Evolutionary conservation across 2,888 invertebrate genomes (phyloP).

Genomic region (Carpatolechia fugitivella): DNA sequence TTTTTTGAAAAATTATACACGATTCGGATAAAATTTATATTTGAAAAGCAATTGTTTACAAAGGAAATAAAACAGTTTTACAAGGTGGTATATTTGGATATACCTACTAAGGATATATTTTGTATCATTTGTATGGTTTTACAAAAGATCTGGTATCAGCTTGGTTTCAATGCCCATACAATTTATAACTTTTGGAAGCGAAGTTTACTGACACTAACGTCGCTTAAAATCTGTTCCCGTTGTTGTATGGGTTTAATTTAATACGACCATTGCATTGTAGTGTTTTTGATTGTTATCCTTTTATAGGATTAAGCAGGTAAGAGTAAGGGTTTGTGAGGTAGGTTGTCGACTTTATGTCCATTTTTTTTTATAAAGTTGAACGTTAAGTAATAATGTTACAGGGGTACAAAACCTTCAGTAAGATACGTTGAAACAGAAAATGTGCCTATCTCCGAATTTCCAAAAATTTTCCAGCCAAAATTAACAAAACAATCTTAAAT

Average conservation of each 20-base stretch:
- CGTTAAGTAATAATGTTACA: too few species aligned
- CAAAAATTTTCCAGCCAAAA: not conserved
- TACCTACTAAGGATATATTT: too few species aligned
- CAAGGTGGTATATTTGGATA: too few species aligned
- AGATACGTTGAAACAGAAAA: too few species aligned
- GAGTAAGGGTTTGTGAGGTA: too few species aligned
- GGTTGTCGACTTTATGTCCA: too few species aligned
- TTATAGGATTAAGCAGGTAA: not conserved
- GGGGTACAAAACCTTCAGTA: too few species aligned
- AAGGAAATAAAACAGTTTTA: conserved; percentile 1
- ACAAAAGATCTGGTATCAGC: not conserved
- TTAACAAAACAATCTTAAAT: too few species aligned
- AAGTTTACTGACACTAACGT: conserved; percentile 38
- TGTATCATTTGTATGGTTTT: not conserved
- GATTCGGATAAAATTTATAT: not conserved
- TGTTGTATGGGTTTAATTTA: conserved; percentile 47
- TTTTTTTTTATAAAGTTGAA: too few species aligned
- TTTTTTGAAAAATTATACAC: too few species aligned
- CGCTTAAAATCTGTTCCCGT: conserved; percentile 38
- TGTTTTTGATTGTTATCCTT: conserved; percentile 23
- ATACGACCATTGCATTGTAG: conserved; percentile 15
- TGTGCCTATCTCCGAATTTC: not conserved
- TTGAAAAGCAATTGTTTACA: not conserved
- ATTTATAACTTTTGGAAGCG: conserved; percentile 46
- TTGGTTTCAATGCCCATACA: conserved; percentile 49